Evolutionary conservation across 1,140 invertebrate species (phyloP), one percentile per base, ranked within the genome.

Genomic region (Monomorium pharaonis): DNA sequence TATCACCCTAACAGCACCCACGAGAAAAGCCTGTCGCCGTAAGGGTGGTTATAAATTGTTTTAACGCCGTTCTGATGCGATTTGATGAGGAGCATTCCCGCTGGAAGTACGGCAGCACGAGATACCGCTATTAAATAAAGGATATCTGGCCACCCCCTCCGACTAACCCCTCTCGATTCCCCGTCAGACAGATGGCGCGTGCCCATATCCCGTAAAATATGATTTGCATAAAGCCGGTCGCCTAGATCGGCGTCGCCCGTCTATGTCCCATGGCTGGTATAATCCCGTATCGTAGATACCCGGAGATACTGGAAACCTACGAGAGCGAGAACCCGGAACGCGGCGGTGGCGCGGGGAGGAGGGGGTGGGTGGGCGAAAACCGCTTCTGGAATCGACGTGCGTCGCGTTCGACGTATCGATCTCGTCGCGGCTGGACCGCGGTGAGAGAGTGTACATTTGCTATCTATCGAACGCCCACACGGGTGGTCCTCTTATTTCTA

Each of bases 41-140:
- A n/a, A 49, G 86, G 88, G 78, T 76, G 83, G 80, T 85, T 87
- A 88, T 89, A 91, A 91, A 91, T 91, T 91, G 89, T 91, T 91
- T 91, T 88, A 91, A 91, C 87, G 85, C 83, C 76, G 37, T 10
- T 51, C 72, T 74, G 81, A 89, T 87, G 77, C 89, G 89, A 90
- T 90, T 90, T 81, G 85, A 89, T 87, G 84, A 88, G 81, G 30
- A 86, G 10, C 77, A n/a, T 58, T 84, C 75, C 60, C 86, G 21
- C 6, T 44, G 74, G 60, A 74, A 69, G 56, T 56, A 51, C 56
- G 18, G 21, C 16, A 51, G 72, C 51, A n/a, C 27, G 86, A 72
- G 84, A 84, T 77, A 84, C 60, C 54, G 58, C 67, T 80, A 89
- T 91, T 91, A 91, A 91, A 91, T 76, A 85, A 91, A 86, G 83